Base-by-base conservation (phyloP, 2,888 invertebrate species). In the Syrista parreyssii region DNA sequence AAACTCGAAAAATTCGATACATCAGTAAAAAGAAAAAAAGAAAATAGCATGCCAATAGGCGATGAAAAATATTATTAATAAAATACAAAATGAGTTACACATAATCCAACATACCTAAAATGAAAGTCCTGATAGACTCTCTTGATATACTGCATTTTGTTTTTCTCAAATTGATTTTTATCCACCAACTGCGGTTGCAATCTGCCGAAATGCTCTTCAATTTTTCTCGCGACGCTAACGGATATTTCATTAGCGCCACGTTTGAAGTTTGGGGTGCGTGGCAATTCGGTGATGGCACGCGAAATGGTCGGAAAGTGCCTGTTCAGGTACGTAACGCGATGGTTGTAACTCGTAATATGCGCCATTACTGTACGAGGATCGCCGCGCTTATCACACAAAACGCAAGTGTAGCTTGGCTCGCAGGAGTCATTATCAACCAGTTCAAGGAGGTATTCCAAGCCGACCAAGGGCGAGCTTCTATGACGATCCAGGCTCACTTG, bases 401-500 rank as follows among this genome's bases (percentile, higher is more conserved):
- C 93, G 92, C 97, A 97, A 75, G 95, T 92, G 91, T 97, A 97
- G 75, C 93, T 92, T 0, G 96, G 96, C 90, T 96, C 96, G 87
- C 93, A 93, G 82, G 94, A 94, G 11, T 93, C 91, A 85, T 94
- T 92, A 86, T 94, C 94, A 76, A 95, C 94, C 84, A 96, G 91
- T 91, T 97, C 97, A 73, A 97, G 90, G 74, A 96, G 92, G 91
- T 97, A 97, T 91, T 97, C 97, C 78, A 96, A 89, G n/a, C 97
- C 97, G 77, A 96, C 91, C 12, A 94, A 88, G 1, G 93, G 93
- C 11, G 93, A 92, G 55, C 92, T 92, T 79, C 92, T 91, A 84
- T 93, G 93, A 33, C 92, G 91, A 89, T 94, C 94, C 71, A 95
- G 90, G 72, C 92, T 91, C 73, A 92, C 89, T 84, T 94, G 93